Conservation (phyloP, 2,113 vertebrate genomes). For the Hippopotamus amphibius region DNA sequence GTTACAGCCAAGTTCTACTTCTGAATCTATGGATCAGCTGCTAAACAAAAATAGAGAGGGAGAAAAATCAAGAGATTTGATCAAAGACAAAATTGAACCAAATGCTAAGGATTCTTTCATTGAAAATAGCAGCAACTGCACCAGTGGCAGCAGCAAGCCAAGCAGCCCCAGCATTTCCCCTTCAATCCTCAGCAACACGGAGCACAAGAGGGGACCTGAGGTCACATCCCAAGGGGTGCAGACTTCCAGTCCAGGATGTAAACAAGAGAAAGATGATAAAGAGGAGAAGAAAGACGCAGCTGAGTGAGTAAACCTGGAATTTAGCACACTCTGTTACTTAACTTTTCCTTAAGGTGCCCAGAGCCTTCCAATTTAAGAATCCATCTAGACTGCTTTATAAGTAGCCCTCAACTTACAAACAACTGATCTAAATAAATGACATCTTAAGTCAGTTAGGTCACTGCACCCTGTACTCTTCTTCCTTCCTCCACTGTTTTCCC, state of each 20-base stretch:
- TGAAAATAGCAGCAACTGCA: slow-evolving; percentile 88
- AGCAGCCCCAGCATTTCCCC: slow-evolving; percentile 93
- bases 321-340: background rate
- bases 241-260: slow-evolving; percentile 92
- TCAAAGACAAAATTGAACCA: slow-evolving; percentile 93
- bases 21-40: slow-evolving; percentile 94
- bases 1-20: slow-evolving; percentile 96
- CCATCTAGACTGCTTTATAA: background rate
- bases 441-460: background rate
- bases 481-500: background rate
- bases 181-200: slow-evolving; percentile 87
- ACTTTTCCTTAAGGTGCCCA: background rate
- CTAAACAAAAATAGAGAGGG: slow-evolving; percentile 93
- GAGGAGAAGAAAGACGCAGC: slow-evolving; percentile 96
- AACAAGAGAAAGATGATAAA: slow-evolving; percentile 94
- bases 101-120: slow-evolving; percentile 86
- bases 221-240: slow-evolving; percentile 98
- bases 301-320: slow-evolving; percentile 91
- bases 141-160: slow-evolving; percentile 92
- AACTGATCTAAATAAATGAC: background rate
- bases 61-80: slow-evolving; percentile 95
- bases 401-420: background rate
- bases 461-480: background rate
- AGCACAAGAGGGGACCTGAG: slow-evolving; percentile 95
- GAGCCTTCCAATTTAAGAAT: background rate